Conservation (phyloP, 2,113 vertebrate genomes). For the Climacteris rufus region DNA sequence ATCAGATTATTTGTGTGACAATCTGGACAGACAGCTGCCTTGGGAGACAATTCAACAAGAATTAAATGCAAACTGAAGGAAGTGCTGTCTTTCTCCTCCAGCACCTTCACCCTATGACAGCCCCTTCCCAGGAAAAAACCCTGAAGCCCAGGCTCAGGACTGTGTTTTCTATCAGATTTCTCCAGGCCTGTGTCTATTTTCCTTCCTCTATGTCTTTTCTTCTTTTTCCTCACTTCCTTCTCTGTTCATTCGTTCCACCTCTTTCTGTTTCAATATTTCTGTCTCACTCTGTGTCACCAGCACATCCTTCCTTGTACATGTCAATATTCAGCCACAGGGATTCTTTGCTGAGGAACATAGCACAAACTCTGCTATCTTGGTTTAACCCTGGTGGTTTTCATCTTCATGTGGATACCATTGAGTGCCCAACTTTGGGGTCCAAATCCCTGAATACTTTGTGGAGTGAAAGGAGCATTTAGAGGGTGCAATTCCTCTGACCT, state of each 20-base stretch:
- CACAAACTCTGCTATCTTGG: not conserved
- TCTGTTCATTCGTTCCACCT: not conserved
- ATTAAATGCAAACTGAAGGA: not conserved
- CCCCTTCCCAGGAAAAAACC: not conserved
- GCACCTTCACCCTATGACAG: not conserved
- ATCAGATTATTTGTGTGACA: not conserved
- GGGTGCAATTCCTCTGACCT: not conserved
- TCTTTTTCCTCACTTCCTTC: not conserved
- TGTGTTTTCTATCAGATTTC: not conserved
- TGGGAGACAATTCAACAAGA: not conserved
- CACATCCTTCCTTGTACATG: not conserved
- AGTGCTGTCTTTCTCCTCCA: not conserved
- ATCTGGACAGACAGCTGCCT: not conserved
- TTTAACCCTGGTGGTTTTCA: not conserved
- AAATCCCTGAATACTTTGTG: not conserved
- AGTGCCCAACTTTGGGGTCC: not conserved
- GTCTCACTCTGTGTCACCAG: not conserved
- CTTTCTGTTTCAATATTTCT: not conserved
- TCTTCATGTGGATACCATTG: fast-evolving
- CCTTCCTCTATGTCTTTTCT: not conserved
- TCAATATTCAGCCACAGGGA: not conserved
- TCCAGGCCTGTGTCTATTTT: not conserved
- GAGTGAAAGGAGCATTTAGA: not conserved
- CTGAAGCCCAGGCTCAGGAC: not conserved
- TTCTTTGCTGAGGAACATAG: not conserved